Evolutionary conservation across 2,888 invertebrate genomes (phyloP).

Genomic region (Cheilosia soror): DNA sequence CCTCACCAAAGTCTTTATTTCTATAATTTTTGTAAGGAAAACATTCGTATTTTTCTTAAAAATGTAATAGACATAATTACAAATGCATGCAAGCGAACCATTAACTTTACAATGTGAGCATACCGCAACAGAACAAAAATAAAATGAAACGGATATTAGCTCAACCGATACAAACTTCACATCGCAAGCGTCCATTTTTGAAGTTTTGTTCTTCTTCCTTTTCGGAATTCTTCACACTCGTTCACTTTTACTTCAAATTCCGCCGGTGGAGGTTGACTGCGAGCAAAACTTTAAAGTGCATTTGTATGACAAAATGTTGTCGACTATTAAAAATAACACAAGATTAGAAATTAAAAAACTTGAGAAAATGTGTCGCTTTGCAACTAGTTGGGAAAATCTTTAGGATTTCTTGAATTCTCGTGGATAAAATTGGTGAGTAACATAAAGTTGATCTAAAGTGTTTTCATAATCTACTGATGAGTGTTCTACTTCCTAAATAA

Average conservation of each 20-base stretch:
- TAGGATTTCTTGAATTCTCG: not conserved
- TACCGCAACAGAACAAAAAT: no score
- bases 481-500: constrained; percentile 64
- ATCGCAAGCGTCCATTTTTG: no score
- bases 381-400: not conserved
- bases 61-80: no score
- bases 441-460: not conserved
- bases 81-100: no score
- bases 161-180: no score
- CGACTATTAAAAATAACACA: not conserved
- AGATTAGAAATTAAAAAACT: not conserved
- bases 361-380: not conserved
- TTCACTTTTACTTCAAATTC: constrained; percentile 5
- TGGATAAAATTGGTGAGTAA: constrained; percentile 34
- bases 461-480: constrained; percentile 41
- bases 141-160: no score
- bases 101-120: no score
- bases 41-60: no score
- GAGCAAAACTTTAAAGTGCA: no score
- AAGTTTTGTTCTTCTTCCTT: not conserved
- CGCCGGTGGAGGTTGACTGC: not conserved
- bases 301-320: not conserved
- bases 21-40: no score
- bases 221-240: not conserved
- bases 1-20: no score